A percentile compares a stretch with the other conserved stretches of the same genome.
Conservation (phyloP, 2,113 vertebrate genomes). For the Carassius carassius region DNA sequence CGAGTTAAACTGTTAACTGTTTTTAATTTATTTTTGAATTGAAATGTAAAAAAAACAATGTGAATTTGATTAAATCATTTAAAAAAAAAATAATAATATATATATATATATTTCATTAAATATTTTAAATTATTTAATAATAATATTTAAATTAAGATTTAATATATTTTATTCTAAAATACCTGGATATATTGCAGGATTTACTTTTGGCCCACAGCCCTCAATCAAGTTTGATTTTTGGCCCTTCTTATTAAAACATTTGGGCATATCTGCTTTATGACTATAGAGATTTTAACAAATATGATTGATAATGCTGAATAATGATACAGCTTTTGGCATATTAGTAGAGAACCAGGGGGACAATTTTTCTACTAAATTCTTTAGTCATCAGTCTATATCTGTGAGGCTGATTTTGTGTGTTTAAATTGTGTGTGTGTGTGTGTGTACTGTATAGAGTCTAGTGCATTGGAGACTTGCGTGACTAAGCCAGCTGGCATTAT, state of each 20-base stretch:
- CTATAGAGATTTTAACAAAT: not conserved
- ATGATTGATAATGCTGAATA: not conserved
- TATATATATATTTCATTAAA: too few relatives aligned
- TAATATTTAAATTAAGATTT: too few relatives aligned
- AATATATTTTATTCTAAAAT: not conserved
- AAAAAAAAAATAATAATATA: too few relatives aligned
- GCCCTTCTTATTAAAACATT: not conserved
- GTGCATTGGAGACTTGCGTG: slow-evolving; percentile 3
- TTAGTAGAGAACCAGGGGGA: not conserved
- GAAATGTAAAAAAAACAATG: too few relatives aligned
- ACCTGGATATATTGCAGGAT: not conserved
- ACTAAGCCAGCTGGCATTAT: slow-evolving; percentile 38
- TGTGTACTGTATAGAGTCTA: not conserved
- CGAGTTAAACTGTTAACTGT: too few relatives aligned
- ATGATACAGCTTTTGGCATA: not conserved
- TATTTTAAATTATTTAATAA: too few relatives aligned
- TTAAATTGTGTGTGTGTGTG: not conserved
- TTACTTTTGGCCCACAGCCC: too few relatives aligned
- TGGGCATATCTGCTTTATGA: not conserved
- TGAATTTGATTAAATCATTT: too few relatives aligned
- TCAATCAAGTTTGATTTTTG: too few relatives aligned
- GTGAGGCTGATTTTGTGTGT: not conserved
- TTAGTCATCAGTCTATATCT: not conserved
- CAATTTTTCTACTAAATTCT: not conserved
- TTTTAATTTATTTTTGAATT: too few relatives aligned